A percentile compares a stretch with the other conserved stretches of the same genome.
Conservation (phyloP, 1,140 invertebrate species). For the Amyelois transitella region DNA sequence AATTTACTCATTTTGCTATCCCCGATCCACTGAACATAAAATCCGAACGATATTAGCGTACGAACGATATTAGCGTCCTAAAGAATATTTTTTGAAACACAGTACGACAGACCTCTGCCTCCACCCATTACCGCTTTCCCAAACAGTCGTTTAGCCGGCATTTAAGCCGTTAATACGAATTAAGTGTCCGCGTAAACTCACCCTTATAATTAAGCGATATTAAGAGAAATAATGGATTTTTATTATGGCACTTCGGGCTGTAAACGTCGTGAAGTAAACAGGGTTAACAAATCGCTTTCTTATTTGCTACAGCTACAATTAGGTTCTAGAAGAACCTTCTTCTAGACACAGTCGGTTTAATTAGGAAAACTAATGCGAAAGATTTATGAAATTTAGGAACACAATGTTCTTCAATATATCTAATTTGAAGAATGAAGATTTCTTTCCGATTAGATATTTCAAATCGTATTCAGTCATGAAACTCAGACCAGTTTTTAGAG, state of each 20-base stretch:
- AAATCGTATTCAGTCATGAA: background rate
- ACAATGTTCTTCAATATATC: background rate
- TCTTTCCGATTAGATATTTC: background rate
- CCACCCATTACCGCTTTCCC: background rate
- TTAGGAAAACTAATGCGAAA: too few species aligned
- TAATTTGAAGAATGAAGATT: background rate
- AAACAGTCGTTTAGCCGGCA: background rate
- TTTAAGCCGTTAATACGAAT: constrained; percentile 6
- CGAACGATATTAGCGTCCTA: background rate
- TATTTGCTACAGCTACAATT: background rate
- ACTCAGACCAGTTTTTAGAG: background rate
- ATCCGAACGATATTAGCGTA: background rate
- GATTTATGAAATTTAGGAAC: background rate
- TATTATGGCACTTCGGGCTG: constrained; percentile 1
- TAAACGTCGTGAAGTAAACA: constrained; percentile 1
- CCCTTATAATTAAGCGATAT: constrained; percentile 5
- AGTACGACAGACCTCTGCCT: background rate
- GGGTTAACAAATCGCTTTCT: background rate
- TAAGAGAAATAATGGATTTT: constrained; percentile 3
- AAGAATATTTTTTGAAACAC: background rate
- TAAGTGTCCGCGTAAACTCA: background rate
- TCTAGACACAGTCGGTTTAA: too few species aligned
- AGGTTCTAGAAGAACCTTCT: background rate
- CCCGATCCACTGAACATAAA: background rate
- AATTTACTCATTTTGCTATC: background rate